Conservation (phyloP, 2,113 vertebrate genomes). For the Neogale vison region DNA sequence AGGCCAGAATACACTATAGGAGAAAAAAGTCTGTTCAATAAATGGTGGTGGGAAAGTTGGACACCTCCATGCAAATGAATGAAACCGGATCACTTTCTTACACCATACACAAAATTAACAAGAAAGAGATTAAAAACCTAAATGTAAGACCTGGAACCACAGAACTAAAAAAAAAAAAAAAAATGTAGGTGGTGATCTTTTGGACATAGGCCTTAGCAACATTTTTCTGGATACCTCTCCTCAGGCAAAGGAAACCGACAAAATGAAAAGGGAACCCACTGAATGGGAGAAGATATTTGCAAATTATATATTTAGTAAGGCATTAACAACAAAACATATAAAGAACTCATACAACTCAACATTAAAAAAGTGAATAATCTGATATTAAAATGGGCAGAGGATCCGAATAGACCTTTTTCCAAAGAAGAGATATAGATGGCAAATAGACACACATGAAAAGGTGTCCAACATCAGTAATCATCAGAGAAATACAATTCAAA, state of each 20-base stretch:
- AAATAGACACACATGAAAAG: not conserved
- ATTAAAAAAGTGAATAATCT: not conserved
- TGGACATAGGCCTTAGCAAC: not conserved
- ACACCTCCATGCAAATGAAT: not conserved
- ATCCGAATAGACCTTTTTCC: not conserved
- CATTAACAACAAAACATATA: not conserved
- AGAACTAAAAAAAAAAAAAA: not conserved
- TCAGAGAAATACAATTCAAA: not conserved
- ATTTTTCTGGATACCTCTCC: not conserved
- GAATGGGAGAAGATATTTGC: not conserved
- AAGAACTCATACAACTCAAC: not conserved
- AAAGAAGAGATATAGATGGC: not conserved
- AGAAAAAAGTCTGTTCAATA: not conserved
- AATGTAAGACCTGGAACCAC: not conserved
- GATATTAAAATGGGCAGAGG: not conserved
- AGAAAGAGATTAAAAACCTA: not conserved
- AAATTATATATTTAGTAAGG: not conserved
- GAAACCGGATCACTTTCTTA: not conserved
- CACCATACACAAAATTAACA: not conserved
- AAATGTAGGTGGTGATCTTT: not conserved
- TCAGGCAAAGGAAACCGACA: not conserved
- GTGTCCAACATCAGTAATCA: not conserved
- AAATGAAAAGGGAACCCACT: not conserved
- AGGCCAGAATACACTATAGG: not conserved
- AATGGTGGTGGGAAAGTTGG: not conserved